Evolutionary conservation across 2,113 vertebrate genomes (phyloP).

Genomic region (Ellobius talpinus): DNA sequence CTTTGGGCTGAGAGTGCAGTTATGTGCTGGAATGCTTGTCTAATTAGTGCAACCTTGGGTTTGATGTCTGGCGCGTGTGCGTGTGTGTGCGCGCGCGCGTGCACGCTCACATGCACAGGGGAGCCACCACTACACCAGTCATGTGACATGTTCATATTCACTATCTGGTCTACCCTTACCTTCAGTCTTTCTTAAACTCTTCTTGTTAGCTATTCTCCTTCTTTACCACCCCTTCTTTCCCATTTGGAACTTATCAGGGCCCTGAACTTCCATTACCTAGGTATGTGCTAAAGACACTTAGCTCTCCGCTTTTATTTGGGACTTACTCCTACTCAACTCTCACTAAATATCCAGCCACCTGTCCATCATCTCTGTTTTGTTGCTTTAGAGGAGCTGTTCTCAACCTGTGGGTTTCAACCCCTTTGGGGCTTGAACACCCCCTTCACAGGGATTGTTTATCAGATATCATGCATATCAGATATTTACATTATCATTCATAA

Average conservation of each 20-base stretch:
- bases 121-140: neutral
- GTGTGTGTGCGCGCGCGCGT: neutral
- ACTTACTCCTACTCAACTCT: fast-evolving
- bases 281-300: neutral
- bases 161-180: neutral
- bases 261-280: neutral
- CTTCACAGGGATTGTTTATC: neutral
- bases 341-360: neutral
- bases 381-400: neutral
- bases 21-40: neutral
- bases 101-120: too few species aligned
- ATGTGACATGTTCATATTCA: neutral
- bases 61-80: neutral
- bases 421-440: neutral
- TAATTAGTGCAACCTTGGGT: neutral
- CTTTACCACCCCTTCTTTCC: neutral
- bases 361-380: neutral
- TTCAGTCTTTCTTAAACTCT: neutral
- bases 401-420: neutral
- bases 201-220: neutral
- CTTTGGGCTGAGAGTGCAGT: neutral
- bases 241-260: neutral
- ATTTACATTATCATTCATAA: neutral
- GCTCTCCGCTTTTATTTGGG: neutral
- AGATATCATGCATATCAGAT: neutral